phyloP scores from a whole-genome alignment of 2,888 invertebrate species.

The Antitype chi region DNA sequence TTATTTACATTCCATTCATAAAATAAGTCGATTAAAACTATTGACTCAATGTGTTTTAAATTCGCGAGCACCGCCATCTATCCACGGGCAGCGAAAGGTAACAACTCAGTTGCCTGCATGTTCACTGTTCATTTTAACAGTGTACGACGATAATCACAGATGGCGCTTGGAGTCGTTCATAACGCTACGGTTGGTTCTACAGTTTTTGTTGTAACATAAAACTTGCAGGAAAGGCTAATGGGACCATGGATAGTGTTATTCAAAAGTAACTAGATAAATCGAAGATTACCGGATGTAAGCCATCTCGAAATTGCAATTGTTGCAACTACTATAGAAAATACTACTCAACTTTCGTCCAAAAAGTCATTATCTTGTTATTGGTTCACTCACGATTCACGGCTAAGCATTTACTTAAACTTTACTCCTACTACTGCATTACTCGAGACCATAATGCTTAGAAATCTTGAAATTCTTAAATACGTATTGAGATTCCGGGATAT shows the following conservation, averaged over 20 bases:
- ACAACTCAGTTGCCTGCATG: background rate
- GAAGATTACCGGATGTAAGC: background rate
- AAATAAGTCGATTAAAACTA: background rate
- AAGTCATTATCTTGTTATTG: background rate
- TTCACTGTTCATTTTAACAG: slow-evolving; percentile 22
- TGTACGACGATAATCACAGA: slow-evolving; percentile 34
- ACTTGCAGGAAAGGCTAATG: background rate
- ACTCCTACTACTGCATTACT: too few species aligned
- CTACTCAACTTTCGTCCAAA: background rate
- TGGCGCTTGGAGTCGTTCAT: slow-evolving; percentile 34
- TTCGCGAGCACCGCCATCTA: slow-evolving; percentile 48
- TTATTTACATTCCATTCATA: background rate
- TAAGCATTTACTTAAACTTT: too few species aligned
- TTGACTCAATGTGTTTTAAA: too few species aligned
- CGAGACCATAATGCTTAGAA: background rate
- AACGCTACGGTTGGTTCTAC: background rate
- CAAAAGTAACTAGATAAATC: slow-evolving; percentile 4
- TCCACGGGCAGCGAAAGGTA: slow-evolving; percentile 8
- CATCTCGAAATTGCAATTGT: too few species aligned
- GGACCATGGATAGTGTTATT: background rate
- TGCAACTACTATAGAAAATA: background rate
- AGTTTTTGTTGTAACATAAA: background rate
- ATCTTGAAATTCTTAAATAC: background rate
- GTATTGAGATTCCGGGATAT: background rate
- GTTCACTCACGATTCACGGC: background rate